These are phyloP conservation scores for Anastatus disparis DNA, from an alignment of 1,140 invertebrate genomes.

Conservation along the genomic window DNA sequence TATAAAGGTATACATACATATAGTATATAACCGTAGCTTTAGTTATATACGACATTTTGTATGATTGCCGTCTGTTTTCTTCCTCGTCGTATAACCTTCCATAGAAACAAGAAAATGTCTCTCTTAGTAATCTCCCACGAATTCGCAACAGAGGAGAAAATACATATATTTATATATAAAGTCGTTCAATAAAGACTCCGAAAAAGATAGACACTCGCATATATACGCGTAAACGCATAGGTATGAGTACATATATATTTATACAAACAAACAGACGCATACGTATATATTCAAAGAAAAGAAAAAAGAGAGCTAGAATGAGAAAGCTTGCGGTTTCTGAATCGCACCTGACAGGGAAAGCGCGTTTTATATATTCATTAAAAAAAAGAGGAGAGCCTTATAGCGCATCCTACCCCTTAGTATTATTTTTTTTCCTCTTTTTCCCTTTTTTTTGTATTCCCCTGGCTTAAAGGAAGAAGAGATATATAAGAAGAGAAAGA, in stretches of 20 bases:
- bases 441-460: no score
- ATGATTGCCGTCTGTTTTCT: conserved; percentile 6
- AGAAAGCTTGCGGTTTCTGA: background rate
- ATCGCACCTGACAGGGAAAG: conserved; percentile 30
- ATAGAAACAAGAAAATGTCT: conserved; percentile 9
- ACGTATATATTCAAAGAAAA: no score
- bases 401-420: background rate
- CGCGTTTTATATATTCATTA: conserved; percentile 39
- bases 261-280: no score
- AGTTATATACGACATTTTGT: conserved; percentile 4
- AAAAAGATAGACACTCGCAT: background rate
- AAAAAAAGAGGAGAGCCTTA: conserved; percentile 16
- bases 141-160: background rate
- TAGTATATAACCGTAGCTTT: no score
- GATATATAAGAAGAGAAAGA: no score
- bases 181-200: conserved; percentile 2
- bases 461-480: background rate
- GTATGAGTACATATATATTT: no score
- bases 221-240: no score
- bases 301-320: no score
- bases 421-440: conserved; percentile 8
- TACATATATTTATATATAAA: no score
- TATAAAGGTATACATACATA: no score
- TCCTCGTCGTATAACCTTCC: background rate
- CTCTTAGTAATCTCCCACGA: conserved; percentile 27